Evolutionary conservation across 92 coral and sea anemone species (phyloP).

Genomic region (Desmophyllum pertusum): DNA sequence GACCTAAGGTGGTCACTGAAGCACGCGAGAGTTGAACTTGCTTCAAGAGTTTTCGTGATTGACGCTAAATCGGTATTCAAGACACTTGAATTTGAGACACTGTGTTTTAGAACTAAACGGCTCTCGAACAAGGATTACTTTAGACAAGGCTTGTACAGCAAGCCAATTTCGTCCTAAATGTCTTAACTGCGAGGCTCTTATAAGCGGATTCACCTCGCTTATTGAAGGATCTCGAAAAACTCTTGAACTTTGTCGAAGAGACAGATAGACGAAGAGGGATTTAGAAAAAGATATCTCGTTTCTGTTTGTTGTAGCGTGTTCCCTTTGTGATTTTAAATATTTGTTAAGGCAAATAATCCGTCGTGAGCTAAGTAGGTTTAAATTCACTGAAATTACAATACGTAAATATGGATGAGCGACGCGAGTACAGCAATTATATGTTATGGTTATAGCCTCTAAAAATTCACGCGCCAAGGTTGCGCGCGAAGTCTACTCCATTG

Average conservation of each 20-base stretch:
- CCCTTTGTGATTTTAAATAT: constrained; percentile 1
- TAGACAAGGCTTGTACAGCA: constrained; percentile 15
- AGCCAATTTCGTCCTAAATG: constrained; percentile 33
- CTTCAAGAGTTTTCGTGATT: constrained; percentile 33
- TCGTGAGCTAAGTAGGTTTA: background rate
- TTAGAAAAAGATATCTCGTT: background rate
- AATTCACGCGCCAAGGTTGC: background rate
- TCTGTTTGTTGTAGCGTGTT: constrained; percentile 1
- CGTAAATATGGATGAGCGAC: background rate
- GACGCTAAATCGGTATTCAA: constrained; percentile 5
- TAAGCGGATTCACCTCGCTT: constrained; percentile 38
- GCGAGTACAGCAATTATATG: constrained; percentile 19
- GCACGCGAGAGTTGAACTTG: background rate
- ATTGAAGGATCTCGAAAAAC: constrained; percentile 20
- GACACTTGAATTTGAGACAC: constrained; percentile 34
- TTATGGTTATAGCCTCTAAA: constrained; percentile 14
- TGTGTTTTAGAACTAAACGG: constrained; percentile 21
- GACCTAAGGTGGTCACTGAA: constrained; percentile 10
- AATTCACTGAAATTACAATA: constrained; percentile 27
- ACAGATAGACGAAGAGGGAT: background rate
- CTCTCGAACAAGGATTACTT: constrained; percentile 45
- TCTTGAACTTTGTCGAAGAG: constrained; percentile 21
- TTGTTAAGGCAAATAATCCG: constrained; percentile 21
- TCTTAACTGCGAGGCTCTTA: constrained; percentile 18
- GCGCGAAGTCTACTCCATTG: background rate